Evolutionary conservation across 2,888 invertebrate species (phyloP).

Genomic region (Molanna angustata): DNA sequence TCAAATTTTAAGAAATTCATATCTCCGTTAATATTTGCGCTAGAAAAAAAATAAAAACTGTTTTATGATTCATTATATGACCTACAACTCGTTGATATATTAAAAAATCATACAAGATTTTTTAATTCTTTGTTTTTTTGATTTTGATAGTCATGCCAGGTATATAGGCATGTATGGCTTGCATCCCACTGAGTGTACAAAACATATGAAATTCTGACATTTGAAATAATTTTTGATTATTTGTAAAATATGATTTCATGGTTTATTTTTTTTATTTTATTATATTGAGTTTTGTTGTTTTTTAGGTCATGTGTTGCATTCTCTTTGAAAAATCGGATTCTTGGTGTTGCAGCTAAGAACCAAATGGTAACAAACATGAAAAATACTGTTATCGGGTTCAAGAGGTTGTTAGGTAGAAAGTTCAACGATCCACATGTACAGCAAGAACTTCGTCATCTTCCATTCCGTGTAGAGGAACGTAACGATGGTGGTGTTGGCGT

Average conservation of each 20-base stretch:
- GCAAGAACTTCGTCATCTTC: slow-evolving; percentile 74
- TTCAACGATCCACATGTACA: slow-evolving; percentile 87
- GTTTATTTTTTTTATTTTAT: background rate
- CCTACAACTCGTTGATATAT: too few species aligned
- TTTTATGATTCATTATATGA: too few species aligned
- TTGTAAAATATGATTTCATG: background rate
- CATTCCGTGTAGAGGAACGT: slow-evolving; percentile 74
- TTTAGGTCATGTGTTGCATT: slow-evolving; percentile 94
- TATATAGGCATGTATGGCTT: too few species aligned
- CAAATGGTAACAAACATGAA: slow-evolving; percentile 96
- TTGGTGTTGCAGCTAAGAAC: slow-evolving; percentile 96
- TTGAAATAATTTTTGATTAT: background rate
- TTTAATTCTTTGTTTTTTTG: too few species aligned
- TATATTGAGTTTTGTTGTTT: slow-evolving; percentile 25
- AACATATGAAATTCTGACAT: too few species aligned
- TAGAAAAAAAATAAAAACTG: too few species aligned
- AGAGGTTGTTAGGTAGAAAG: slow-evolving; percentile 87
- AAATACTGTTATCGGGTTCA: slow-evolving; percentile 93
- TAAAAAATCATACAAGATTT: too few species aligned
- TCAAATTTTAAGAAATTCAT: too few species aligned
- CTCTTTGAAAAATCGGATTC: slow-evolving; percentile 84
- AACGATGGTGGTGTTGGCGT: slow-evolving; percentile 82
- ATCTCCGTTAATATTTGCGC: too few species aligned
- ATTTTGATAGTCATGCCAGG: too few species aligned
- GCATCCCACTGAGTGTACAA: too few species aligned